phyloP scores from a whole-genome alignment of 2,113 vertebrate genomes.

The Leucosticte australis region DNA sequence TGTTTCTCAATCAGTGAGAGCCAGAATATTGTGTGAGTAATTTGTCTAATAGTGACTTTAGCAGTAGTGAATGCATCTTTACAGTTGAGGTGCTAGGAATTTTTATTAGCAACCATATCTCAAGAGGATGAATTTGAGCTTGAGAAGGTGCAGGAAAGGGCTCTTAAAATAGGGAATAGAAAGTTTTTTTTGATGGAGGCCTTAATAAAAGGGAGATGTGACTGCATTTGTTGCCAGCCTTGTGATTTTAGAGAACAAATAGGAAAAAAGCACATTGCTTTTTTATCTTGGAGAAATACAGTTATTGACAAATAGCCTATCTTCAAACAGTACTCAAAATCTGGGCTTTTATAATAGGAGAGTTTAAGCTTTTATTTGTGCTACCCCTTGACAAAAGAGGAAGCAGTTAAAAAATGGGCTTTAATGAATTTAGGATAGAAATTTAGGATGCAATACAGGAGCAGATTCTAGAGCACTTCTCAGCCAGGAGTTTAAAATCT shows the following conservation, averaged over 20 bases:
- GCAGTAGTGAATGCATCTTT: not conserved
- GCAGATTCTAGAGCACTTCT: not conserved
- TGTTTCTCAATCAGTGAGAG: not conserved
- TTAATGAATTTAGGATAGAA: not conserved
- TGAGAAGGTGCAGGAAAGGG: not conserved
- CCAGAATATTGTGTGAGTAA: not conserved
- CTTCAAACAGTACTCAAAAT: not conserved
- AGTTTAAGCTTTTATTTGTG: not conserved
- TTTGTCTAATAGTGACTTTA: not conserved
- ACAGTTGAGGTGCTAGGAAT: not conserved
- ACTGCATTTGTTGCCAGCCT: not conserved
- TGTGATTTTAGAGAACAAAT: not conserved
- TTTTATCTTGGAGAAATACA: not conserved
- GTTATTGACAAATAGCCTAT: not conserved
- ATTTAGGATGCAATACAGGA: not conserved
- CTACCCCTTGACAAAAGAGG: not conserved
- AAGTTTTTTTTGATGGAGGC: not conserved
- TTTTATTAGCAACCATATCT: not conserved
- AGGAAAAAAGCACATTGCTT: not conserved
- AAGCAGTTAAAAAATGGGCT: not conserved
- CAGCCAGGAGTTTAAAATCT: not conserved
- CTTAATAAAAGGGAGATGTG: not conserved
- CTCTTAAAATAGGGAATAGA: not conserved
- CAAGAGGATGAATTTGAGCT: not conserved
- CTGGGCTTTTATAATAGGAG: not conserved